Evolutionary conservation across 2,113 vertebrate species (phyloP).

Genomic region (Onychostoma macrolepis): DNA sequence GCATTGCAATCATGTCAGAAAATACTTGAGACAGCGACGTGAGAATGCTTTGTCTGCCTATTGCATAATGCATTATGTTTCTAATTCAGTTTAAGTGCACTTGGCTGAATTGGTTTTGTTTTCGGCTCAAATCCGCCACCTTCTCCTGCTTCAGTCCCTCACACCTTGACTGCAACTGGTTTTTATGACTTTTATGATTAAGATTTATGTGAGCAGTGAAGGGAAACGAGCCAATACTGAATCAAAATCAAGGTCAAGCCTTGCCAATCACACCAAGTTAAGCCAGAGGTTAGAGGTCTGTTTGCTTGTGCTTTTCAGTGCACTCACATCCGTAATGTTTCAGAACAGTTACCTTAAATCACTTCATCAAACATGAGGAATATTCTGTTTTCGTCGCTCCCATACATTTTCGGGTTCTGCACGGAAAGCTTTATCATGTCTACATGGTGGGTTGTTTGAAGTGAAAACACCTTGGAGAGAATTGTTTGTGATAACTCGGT

Average conservation of each 20-base stretch:
- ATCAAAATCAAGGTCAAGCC: constrained; percentile 42
- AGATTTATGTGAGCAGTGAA: constrained; percentile 53
- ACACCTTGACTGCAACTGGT: constrained; percentile 33
- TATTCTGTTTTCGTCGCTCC: constrained; percentile 3
- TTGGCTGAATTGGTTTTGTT: constrained; percentile 28
- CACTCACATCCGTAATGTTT: constrained; percentile 12
- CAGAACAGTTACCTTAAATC: constrained; percentile 10
- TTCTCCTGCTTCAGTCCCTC: constrained; percentile 1
- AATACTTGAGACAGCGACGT: constrained; percentile 22
- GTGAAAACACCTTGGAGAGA: constrained; percentile 17
- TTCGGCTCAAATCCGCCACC: constrained; percentile 28
- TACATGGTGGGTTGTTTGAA: background rate
- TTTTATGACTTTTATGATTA: constrained; percentile 40
- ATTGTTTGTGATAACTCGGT: constrained; percentile 13
- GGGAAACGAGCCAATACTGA: constrained; percentile 36
- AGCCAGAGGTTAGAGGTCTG: constrained; percentile 28
- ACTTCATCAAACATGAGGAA: constrained; percentile 22
- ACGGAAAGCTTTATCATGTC: background rate
- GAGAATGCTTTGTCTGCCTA: constrained; percentile 42
- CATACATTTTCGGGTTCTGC: background rate
- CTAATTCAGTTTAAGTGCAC: constrained; percentile 45
- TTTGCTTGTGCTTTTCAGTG: background rate
- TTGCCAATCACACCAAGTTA: constrained; percentile 39
- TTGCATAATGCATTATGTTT: constrained; percentile 50
- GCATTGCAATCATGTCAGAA: constrained; percentile 18